These are phyloP conservation scores for Rugalucina vietnamica DNA, from an alignment of 2,888 invertebrate species.

Conservation along the genomic window DNA sequence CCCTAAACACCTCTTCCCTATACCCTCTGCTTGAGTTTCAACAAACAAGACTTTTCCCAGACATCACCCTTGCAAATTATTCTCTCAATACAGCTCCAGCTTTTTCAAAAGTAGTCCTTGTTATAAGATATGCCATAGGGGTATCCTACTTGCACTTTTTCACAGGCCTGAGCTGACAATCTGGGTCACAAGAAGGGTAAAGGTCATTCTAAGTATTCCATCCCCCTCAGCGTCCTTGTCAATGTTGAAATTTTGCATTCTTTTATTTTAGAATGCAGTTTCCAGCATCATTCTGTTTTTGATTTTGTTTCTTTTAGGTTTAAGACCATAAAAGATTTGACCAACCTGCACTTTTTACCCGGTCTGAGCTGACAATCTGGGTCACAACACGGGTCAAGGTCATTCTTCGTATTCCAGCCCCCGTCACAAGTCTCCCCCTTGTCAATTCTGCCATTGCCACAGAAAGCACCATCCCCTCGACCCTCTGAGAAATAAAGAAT, in stretches of 20 bases:
- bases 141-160: slow-evolving; percentile 57
- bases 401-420: slow-evolving; percentile 85
- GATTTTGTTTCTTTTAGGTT: neutral
- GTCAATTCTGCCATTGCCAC: slow-evolving; percentile 94
- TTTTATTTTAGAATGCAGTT: no score
- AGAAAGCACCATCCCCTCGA: slow-evolving; percentile 88
- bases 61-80: no score
- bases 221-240: no score
- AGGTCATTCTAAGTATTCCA: slow-evolving; percentile 67
- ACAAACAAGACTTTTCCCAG: no score
- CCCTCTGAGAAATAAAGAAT: no score
- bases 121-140: no score
- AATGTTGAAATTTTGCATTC: no score
- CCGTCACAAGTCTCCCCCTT: slow-evolving; percentile 99
- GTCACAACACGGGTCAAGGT: slow-evolving; percentile 52
- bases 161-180: slow-evolving; percentile 47
- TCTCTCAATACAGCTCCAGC: no score
- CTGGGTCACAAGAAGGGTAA: slow-evolving; percentile 47
- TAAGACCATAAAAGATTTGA: neutral
- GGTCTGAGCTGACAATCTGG: slow-evolving; percentile 40
- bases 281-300: no score
- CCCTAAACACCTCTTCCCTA: no score
- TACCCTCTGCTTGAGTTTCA: no score
- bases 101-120: no score
- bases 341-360: slow-evolving; percentile 57